Evolutionary conservation across 2,888 invertebrate genomes (phyloP), one percentile per base, ranked within the genome.

Genomic region (Apodemia mormo): DNA sequence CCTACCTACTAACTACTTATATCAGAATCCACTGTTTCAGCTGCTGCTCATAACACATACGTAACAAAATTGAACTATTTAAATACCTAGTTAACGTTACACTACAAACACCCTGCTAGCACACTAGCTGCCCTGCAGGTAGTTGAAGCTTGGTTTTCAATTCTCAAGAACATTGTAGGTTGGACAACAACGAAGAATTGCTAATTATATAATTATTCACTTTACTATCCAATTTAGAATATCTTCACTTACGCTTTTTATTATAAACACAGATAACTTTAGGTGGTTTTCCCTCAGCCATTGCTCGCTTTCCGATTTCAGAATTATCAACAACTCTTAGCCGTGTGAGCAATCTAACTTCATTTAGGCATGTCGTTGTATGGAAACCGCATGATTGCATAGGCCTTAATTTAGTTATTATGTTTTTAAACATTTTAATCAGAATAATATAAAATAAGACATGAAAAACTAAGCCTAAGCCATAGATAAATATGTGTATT

Each of bases 291-390:
- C 99, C 99, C 84, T 98, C 97, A 2, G 97, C 95, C 97, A 98
- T 98, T 1, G 99, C 99, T 83, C 97, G 95, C 85, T 97, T 98
- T 52, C 99, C 99, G 72, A 99, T 95, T 77, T 97, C 96, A 70
- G 98, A 98, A 88, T 99, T 99, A 88, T 99, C 99, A 2, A 99
- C 99, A 7, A 99, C 98, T 80, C 98, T 94, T 22, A 99, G 90
- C 67, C 98, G 94, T 1, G 97, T 95, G 76, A 97, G 81, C 82
- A 96, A 95, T 58, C 95, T 94, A 66, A 97, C 96, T 89, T 97
- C 96, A 81, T 89, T 94, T 75, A 94, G 87, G 69, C 88, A 82
- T 6, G 94, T 77, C 0, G 96, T 94, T 10, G 95, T 95, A 80
- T 96, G 96, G 70, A 96, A 88, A 6, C 86, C 85, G 72, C 85